Conservation (phyloP, 2,797 vertebrate genomes). For the Rhinatrema bivittatum region DNA sequence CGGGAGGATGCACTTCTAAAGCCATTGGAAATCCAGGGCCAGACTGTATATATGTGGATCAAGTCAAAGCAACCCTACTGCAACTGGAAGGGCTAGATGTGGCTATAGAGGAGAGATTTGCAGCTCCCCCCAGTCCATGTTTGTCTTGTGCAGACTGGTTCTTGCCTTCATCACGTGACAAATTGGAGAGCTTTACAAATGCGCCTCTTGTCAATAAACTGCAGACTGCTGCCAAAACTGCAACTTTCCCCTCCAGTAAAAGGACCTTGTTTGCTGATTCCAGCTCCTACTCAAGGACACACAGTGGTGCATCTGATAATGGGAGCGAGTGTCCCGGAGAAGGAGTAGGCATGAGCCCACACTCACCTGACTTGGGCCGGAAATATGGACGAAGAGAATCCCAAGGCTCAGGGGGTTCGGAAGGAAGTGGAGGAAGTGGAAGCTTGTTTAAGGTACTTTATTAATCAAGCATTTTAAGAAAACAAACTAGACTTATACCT, state of each 20-base stretch:
- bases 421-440: constrained; percentile 53
- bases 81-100: constrained; percentile 74
- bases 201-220: constrained; percentile 65
- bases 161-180: constrained; percentile 64
- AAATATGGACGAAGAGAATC: constrained; percentile 50
- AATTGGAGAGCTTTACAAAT: constrained; percentile 54
- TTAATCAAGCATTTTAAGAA: not conserved
- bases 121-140: constrained; percentile 61
- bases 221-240: constrained; percentile 47
- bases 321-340: constrained; percentile 51
- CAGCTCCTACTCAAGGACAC: constrained; percentile 29
- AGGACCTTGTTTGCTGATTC: constrained; percentile 63
- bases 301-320: constrained; percentile 45
- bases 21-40: constrained; percentile 78
- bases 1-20: constrained; percentile 77
- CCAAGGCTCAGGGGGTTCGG: constrained; percentile 48
- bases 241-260: constrained; percentile 38
- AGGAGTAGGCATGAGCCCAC: constrained; percentile 39
- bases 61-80: constrained; percentile 82
- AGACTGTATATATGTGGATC: constrained; percentile 89
- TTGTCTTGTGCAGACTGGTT: constrained; percentile 88
- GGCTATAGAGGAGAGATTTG: constrained; percentile 69
- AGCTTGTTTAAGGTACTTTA: constrained; percentile 62
- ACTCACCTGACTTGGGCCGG: constrained; percentile 46
- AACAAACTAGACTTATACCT: too few species aligned